Evolutionary conservation across 2,888 invertebrate genomes (phyloP).

Genomic region (Drosophila prostipennis): DNA sequence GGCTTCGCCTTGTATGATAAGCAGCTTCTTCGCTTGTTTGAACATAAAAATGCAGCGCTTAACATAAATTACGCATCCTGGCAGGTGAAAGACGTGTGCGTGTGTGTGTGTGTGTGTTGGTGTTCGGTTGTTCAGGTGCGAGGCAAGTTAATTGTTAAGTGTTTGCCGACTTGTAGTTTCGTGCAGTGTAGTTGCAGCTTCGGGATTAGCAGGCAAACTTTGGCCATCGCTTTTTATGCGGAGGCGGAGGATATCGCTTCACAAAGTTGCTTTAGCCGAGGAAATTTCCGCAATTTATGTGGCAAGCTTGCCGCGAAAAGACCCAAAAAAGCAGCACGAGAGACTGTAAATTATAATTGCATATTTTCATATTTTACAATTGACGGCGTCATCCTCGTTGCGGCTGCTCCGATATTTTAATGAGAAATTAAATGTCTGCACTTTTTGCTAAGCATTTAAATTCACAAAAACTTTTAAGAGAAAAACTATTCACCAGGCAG

Average conservation of each 20-base stretch:
- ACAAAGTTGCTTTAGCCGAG: constrained; percentile 63
- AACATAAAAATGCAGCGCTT: constrained; percentile 78
- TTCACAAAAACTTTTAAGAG: constrained; percentile 59
- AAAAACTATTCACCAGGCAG: constrained; percentile 48
- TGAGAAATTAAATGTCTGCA: constrained; percentile 68
- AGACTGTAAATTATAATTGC: constrained; percentile 83
- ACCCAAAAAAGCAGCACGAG: constrained; percentile 34
- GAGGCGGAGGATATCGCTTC: constrained; percentile 33
- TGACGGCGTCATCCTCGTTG: constrained; percentile 62
- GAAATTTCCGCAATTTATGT: constrained; percentile 66
- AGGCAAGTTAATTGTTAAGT: constrained; percentile 78
- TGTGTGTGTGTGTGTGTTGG: constrained; percentile 1
- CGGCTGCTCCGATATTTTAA: constrained; percentile 53
- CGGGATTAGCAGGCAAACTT: constrained; percentile 73
- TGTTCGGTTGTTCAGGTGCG: constrained; percentile 55
- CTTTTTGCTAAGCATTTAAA: constrained; percentile 60
- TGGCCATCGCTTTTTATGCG: constrained; percentile 46
- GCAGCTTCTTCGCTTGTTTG: constrained; percentile 78
- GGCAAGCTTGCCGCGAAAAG: constrained; percentile 48
- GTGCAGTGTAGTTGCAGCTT: constrained; percentile 42
- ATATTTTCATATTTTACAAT: constrained; percentile 83
- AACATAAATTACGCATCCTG: constrained; percentile 76
- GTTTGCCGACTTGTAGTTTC: constrained; percentile 54
- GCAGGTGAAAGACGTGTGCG: constrained; percentile 9
- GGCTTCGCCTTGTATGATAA: constrained; percentile 64